Evolutionary conservation across 2,888 invertebrate genomes (phyloP).

Genomic region (Drosophila longiperda): DNA sequence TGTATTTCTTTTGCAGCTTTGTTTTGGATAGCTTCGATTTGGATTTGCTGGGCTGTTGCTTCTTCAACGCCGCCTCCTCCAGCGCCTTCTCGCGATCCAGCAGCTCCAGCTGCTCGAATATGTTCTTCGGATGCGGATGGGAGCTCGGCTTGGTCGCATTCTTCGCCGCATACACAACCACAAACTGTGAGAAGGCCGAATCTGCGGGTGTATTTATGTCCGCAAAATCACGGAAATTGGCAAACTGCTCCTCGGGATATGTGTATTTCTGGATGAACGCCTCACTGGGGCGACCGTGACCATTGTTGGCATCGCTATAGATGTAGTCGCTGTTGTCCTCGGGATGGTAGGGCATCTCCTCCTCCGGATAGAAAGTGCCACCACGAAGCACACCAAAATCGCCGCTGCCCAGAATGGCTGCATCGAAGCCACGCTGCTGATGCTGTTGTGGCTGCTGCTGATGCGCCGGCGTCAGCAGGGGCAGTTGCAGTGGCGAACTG

Average conservation of each 20-base stretch:
- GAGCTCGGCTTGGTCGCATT: slow-evolving; percentile 87
- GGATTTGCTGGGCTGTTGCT: slow-evolving; percentile 86
- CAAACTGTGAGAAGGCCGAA: slow-evolving; percentile 92
- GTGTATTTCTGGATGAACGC: slow-evolving; percentile 88
- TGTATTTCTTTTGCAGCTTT: slow-evolving; percentile 86
- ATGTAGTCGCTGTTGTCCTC: slow-evolving; percentile 86
- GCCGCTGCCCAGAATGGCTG: slow-evolving; percentile 91
- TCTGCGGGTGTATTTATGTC: slow-evolving; percentile 94
- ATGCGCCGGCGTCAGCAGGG: slow-evolving; percentile 53
- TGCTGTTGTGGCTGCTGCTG: slow-evolving; percentile 43
- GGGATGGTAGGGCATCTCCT: slow-evolving; percentile 87
- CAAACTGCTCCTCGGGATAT: slow-evolving; percentile 93
- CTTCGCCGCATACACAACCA: slow-evolving; percentile 93
- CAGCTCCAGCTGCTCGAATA: slow-evolving; percentile 91
- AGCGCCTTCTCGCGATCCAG: slow-evolving; percentile 87
- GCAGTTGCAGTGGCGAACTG: slow-evolving; percentile 46
- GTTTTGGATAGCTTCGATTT: slow-evolving; percentile 88
- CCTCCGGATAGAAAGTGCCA: slow-evolving; percentile 93
- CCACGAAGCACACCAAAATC: slow-evolving; percentile 95
- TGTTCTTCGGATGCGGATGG: slow-evolving; percentile 89
- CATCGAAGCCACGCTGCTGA: slow-evolving; percentile 85
- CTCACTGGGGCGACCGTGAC: slow-evolving; percentile 90
- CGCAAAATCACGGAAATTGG: slow-evolving; percentile 95
- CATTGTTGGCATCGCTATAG: slow-evolving; percentile 87
- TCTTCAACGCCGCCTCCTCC: slow-evolving; percentile 76